Base-by-base conservation (phyloP, 2,113 vertebrate species). In the Phrynosoma platyrhinos region DNA sequence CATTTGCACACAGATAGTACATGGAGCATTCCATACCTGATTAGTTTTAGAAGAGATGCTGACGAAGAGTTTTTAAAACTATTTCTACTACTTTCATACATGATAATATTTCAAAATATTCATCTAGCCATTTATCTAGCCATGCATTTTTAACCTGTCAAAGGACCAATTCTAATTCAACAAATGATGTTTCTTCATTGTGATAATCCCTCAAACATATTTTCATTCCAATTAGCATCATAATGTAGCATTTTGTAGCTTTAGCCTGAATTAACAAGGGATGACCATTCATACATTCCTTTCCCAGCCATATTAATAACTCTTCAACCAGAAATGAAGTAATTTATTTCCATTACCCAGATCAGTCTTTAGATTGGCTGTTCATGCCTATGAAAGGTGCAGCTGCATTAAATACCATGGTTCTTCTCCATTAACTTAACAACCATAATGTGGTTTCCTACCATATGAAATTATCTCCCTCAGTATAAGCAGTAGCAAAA, bases 341-440 rank as follows among this genome's bases (percentile, higher is more conserved):
- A 72, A 68, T 78, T 79, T 87, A 36, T 92, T 86, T 36, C 16
- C 52, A 68, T 86, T 86, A 52, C 80, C 82, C 32, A 30, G 86
- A 79, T 78, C n/a, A 64, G 87, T 89, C 5, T 86, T 82, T 87
- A 36, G 72, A 84, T 40, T 71, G 87, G 42, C 79, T 66, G 55
- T 92, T 93, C 82, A 83, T 85, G 89, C 82, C n/a, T 89, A 9
- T 79, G 52, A 55, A 1, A 82, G 21, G 72, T 91, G 87, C 80
- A 90, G 82, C 68, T 84, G 32, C 55, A 36, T 86, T 85, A 84
- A 86, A 13, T 18, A 83, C 25, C 20, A 2, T 1, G 71, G 40
- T 47, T 93, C 72, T 58, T 58, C 36, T 23, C 13, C 83, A 79
- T 86, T 86, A 86, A 66, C 27, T 6, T 92, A 88, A 92, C 77